Evolutionary conservation across 2,113 vertebrate species (phyloP).

Genomic region (Aleadryas rufinucha): DNA sequence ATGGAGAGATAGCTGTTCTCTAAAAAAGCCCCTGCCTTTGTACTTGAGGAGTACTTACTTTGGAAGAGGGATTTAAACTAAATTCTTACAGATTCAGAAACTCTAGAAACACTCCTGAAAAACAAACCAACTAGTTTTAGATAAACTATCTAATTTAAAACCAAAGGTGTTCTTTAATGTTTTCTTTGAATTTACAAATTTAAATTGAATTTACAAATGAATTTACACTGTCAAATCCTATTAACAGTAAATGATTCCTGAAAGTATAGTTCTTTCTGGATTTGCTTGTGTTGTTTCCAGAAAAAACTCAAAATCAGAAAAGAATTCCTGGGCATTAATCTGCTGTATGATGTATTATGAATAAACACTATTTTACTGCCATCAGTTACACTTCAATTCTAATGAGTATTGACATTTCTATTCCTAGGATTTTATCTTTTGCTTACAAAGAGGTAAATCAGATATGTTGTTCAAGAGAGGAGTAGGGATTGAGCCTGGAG

Average conservation of each 20-base stretch:
- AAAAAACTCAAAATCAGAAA: background rate
- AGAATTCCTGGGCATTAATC: background rate
- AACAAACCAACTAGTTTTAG: background rate
- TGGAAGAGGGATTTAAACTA: background rate
- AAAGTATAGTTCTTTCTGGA: background rate
- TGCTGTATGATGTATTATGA: background rate
- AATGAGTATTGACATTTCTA: background rate
- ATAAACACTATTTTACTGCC: background rate
- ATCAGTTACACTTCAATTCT: background rate
- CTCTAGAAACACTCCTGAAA: background rate
- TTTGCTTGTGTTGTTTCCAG: background rate
- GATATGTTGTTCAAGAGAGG: background rate
- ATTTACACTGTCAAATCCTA: background rate
- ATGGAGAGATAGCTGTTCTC: background rate
- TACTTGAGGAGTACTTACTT: background rate
- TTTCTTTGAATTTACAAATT: background rate
- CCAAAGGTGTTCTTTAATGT: background rate
- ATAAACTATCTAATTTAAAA: background rate
- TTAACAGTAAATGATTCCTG: background rate
- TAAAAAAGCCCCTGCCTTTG: background rate
- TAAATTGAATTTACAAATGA: background rate
- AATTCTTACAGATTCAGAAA: background rate
- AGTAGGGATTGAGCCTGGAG: background rate
- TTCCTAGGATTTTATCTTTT: background rate
- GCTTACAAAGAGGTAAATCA: background rate